A percentile compares a stretch with the other conserved stretches of the same genome.
Evolutionary conservation across 1,140 invertebrate genomes (phyloP).

Genomic region (Zophobas morio): DNA sequence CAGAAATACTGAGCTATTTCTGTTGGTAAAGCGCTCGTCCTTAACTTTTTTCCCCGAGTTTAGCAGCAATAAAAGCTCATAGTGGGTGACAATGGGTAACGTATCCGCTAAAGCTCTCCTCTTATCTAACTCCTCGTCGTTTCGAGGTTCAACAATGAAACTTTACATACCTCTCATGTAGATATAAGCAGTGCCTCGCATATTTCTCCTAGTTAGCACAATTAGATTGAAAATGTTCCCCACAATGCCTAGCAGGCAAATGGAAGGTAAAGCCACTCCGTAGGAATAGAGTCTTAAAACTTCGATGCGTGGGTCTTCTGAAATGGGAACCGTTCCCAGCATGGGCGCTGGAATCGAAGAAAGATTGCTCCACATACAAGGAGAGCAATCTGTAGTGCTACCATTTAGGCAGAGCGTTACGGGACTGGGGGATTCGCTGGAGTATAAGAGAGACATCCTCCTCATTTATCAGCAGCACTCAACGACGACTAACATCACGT

Average conservation of each 20-base stretch:
- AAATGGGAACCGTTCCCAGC: conserved; percentile 50
- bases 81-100: conserved; percentile 12
- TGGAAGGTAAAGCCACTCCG: conserved; percentile 78
- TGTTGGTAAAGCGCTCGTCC: too few species aligned
- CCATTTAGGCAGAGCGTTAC: conserved; percentile 61
- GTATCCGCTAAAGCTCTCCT: conserved; percentile 1
- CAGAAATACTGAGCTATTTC: too few species aligned
- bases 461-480: conserved; percentile 48
- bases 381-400: conserved; percentile 59
- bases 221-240: conserved; percentile 83
- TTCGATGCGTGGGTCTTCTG: conserved; percentile 75
- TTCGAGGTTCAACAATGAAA: conserved; percentile 10
- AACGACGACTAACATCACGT: conserved; percentile 32
- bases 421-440: conserved; percentile 61
- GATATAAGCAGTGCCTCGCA: conserved; percentile 83
- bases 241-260: conserved; percentile 80
- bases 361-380: conserved; percentile 62
- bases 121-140: conserved; percentile 6
- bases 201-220: conserved; percentile 81
- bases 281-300: conserved; percentile 78
- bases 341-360: conserved; percentile 50
- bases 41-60: neutral
- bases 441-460: conserved; percentile 64
- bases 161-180: conserved; percentile 80
- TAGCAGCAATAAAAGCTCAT: conserved; percentile 3